Base-by-base conservation (phyloP, 2,888 invertebrate species). In the Catocala fraxini region DNA sequence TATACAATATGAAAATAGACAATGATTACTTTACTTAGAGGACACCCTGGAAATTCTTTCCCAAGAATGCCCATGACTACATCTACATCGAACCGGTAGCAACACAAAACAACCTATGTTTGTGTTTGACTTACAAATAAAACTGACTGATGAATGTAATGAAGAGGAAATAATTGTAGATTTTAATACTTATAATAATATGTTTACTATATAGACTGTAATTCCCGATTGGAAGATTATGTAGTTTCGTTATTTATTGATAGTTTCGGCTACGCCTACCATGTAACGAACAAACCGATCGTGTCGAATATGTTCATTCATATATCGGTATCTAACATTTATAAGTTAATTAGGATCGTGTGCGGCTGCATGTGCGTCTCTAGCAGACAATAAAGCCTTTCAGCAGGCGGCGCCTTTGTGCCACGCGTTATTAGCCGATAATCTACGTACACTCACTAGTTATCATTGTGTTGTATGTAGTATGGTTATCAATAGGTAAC, bases 321-420 rank as follows among this genome's bases (percentile, higher is more conserved):
- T 25, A 1, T 25, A 25, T 77, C 73, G 45, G 63, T 75, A 71
- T 74, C 69, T 71, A 80, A 75, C 75, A 71, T 80, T 85, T 88
- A 82, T 87, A 85, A 89, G 87, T 88, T 91, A 92, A 93, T 92
- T 90, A 89, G 80, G 80, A 87, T 75, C 88, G 81, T 87, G 86
- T 83, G 85, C 79, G 76, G 79, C 75, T 83, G 81, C 84, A 86
- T 82, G 82, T 75, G 81, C 81, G 84, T 83, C 78, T 82, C 79
- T 80, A 52, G 63, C 75, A 80, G 70, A 92, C 93, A 93, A 92
- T 87, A 81, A 82, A 82, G 71, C 81, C 88, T 88, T 91, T 91
- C 85, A 88, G 84, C 57, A 72, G 76, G 86, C 91, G 90, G 89
- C 73, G 74, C 86, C 86, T 92, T 92, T 92, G 91, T 88, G 75